These are phyloP conservation scores for Archaeoteleia sp. DNA, from an alignment of 2,888 invertebrate genomes.

Conservation along the genomic window DNA sequence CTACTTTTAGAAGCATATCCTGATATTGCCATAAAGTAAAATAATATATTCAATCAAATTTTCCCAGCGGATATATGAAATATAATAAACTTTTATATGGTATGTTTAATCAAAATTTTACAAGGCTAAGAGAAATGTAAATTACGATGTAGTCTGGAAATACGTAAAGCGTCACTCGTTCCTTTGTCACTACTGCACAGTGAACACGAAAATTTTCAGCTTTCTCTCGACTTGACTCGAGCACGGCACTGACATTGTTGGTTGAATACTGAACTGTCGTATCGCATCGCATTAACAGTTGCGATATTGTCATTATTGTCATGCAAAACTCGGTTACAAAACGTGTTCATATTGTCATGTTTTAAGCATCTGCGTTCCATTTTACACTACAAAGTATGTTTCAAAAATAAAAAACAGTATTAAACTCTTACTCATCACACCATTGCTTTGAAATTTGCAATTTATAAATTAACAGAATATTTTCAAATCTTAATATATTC, in stretches of 20 bases:
- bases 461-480: too few relatives aligned
- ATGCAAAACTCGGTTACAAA: constrained; percentile 12
- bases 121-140: constrained; percentile 21
- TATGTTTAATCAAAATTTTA: background rate
- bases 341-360: background rate
- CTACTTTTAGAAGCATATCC: too few relatives aligned
- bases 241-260: constrained; percentile 57
- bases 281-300: background rate
- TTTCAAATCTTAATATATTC: too few relatives aligned
- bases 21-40: too few relatives aligned
- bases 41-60: too few relatives aligned
- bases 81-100: background rate
- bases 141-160: constrained; percentile 16
- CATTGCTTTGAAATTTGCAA: too few relatives aligned
- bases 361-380: background rate
- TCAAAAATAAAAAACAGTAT: too few relatives aligned
- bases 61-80: too few relatives aligned
- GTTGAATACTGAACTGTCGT: constrained; percentile 54
- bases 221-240: constrained; percentile 61
- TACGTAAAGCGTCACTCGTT: constrained; percentile 26
- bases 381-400: too few relatives aligned
- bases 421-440: too few relatives aligned
- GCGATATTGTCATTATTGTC: constrained; percentile 15
- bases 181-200: constrained; percentile 34
- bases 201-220: constrained; percentile 57